Base-by-base conservation (phyloP, 1,140 invertebrate species). In the Riptortus pedestris region DNA sequence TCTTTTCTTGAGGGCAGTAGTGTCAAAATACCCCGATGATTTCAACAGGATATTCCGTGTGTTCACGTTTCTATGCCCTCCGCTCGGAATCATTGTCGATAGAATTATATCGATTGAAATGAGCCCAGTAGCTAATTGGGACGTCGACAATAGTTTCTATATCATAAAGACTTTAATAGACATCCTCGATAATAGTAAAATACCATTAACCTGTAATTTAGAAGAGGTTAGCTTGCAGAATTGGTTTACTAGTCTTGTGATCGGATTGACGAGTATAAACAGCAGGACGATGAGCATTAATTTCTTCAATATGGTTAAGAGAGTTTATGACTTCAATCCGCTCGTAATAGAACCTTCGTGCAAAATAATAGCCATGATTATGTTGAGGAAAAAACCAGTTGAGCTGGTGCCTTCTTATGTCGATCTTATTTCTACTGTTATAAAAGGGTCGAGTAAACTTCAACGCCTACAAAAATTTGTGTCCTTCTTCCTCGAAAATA, bases 231-330 rank as follows among this genome's bases (percentile, higher is more conserved):
- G 57, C 0, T 29, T 60, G n/a, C 38, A 64, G 22, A 47, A 26
- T 52, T 66, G 65, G 65, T 64, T 66, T 20, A 66, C 58, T 45
- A 59, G 47, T 18, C 24, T 66, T 31, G 45, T 66, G 1, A 60
- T 64, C 5, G 65, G 65, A 5, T 51, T 63, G 26, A 14, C 28
- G n/a, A 52, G 43, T 60, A 66, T 66, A 11, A 66, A 66, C 38
- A 60, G 27, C 31, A 27, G 24, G 28, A 27, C 4, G 5, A 24
- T 66, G 7, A 51, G 55, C 55, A 27, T 31, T 7, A 51, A 51
- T n/a, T 60, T 66, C 3, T 52, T 66, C 14, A 48, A 26, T 18
- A 63, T 66, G 65, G 45, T 64, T 22, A 58, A 47, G 16, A 58
- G 29, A 9, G 51, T 64, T 11, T 61, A 63, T 29, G 61, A 61